Conservation (phyloP, 2,113 vertebrate species). For the Merops nubicus region DNA sequence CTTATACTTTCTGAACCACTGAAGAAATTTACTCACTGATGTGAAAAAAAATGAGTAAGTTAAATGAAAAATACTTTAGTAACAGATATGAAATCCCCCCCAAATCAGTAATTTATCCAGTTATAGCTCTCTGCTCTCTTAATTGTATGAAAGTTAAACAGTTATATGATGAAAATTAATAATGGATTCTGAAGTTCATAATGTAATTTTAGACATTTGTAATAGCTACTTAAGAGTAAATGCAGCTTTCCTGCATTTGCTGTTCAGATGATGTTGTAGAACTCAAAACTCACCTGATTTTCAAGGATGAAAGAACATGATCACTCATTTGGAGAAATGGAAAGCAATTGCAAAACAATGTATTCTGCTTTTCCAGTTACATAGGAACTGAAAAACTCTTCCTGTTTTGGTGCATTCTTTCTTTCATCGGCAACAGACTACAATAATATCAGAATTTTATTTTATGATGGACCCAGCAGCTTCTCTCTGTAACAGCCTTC, state of each 20-base stretch:
- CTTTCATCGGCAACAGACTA: neutral
- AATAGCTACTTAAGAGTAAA: neutral
- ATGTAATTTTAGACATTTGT: neutral
- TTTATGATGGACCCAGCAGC: constrained; percentile 33
- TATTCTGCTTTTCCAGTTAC: neutral
- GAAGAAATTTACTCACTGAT: neutral
- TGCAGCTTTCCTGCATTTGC: neutral
- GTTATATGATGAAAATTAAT: neutral
- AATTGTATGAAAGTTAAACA: neutral
- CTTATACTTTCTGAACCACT: neutral
- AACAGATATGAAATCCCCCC: neutral
- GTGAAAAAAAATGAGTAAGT: neutral
- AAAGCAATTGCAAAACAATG: constrained; percentile 15
- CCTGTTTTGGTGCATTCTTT: constrained; percentile 27
- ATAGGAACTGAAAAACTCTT: neutral
- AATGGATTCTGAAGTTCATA: neutral
- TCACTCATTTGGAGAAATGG: constrained; percentile 22
- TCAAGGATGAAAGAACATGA: neutral
- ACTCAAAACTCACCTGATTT: constrained; percentile 1
- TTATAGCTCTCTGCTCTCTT: neutral
- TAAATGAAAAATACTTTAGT: neutral
- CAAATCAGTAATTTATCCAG: neutral
- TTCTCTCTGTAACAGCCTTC: constrained; percentile 10
- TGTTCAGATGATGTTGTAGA: neutral
- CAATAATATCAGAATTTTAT: constrained; percentile 46